These are phyloP conservation scores for Callinectes sapidus DNA, from an alignment of 2,888 invertebrate species.

Conservation along the genomic window DNA sequence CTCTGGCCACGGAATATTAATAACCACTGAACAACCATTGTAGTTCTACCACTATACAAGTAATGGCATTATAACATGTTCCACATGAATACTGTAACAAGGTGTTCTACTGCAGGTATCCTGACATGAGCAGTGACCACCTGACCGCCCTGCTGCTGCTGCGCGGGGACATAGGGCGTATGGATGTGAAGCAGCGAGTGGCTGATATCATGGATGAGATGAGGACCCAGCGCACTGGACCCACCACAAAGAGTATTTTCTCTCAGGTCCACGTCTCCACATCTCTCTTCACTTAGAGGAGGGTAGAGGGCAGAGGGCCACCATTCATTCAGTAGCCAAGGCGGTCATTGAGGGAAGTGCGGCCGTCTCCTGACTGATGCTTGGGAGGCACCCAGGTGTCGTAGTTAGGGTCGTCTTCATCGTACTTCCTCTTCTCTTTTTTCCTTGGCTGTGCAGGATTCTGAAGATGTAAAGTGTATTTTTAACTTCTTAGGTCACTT, in stretches of 20 bases:
- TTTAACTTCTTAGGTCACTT: no score
- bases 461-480: conserved; percentile 31
- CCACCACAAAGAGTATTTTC: conserved; percentile 75
- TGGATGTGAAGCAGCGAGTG: conserved; percentile 87
- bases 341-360: conserved; percentile 85
- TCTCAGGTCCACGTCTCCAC: conserved; percentile 74
- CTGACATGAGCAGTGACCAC: conserved; percentile 93
- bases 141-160: conserved; percentile 87
- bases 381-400: conserved; percentile 87
- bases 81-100: background rate
- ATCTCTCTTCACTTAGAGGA: conserved; percentile 73
- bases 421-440: conserved; percentile 66
- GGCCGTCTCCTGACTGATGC: conserved; percentile 86
- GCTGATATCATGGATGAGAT: conserved; percentile 80
- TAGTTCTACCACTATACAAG: background rate
- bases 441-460: conserved; percentile 38
- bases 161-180: conserved; percentile 90
- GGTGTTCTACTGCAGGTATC: conserved; percentile 75
- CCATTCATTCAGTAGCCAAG: conserved; percentile 82
- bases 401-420: conserved; percentile 79
- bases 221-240: conserved; percentile 71
- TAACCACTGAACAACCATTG: no score
- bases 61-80: background rate
- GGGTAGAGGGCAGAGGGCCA: background rate
- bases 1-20: no score